A percentile compares a stretch with the other conserved stretches of the same genome.
These are phyloP conservation scores for Cygnus buccinator DNA, from an alignment of 2,113 vertebrate genomes.

Conservation along the genomic window DNA sequence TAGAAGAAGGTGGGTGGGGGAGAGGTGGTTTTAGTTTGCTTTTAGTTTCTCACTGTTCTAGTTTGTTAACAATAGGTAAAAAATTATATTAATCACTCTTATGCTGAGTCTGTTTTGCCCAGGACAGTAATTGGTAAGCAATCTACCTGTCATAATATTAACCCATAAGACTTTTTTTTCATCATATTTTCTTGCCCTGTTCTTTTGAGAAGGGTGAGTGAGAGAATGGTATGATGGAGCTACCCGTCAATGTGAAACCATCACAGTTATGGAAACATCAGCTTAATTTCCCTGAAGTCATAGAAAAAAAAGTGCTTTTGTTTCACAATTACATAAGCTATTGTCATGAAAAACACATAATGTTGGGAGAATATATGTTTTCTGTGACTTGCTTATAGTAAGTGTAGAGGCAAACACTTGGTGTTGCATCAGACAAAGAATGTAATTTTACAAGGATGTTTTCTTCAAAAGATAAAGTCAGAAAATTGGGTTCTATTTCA, in stretches of 20 bases:
- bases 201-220: not conserved
- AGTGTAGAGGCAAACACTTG: not conserved
- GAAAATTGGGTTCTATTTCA: not conserved
- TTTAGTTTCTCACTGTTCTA: not conserved
- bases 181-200: not conserved
- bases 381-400: not conserved
- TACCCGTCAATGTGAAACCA: not conserved
- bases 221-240: not conserved
- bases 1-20: not conserved
- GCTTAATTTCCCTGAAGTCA: not conserved
- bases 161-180: not conserved
- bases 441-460: not conserved
- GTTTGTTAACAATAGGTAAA: not conserved
- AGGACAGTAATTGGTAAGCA: not conserved
- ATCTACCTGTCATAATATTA: not conserved
- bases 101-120: not conserved
- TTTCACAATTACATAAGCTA: not conserved
- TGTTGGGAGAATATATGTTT: not conserved
- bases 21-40: not conserved
- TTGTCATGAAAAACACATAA: not conserved
- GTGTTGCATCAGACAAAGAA: not conserved
- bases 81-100: not conserved
- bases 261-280: not conserved
- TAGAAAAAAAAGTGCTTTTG: not conserved
- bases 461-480: not conserved